Base-by-base conservation (phyloP, 2,888 invertebrate genomes). In the Drosophila macrospina region DNA sequence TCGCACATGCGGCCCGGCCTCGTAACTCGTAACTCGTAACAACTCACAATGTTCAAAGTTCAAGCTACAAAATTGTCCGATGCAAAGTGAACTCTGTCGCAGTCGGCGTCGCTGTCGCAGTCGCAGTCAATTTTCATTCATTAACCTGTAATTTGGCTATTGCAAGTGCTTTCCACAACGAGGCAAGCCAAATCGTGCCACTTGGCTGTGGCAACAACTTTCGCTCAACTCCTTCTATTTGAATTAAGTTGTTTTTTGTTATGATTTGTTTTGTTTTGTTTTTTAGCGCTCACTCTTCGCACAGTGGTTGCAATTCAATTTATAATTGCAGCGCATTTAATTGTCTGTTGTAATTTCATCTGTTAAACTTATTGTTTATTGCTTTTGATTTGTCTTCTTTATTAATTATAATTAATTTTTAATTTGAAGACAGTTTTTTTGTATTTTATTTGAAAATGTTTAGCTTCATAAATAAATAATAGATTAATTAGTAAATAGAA, bases 101-200 rank as follows among this genome's bases (percentile, higher is more conserved):
- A 15, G 47, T 4, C 20, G 5, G n/a, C 4, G 30, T n/a, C 32
- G 30, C 30, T 45, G 39, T n/a, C 16, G 16, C 1, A 20, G 26
- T 8, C 28, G 11, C 11, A 47, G 57, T 37, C 48, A 55, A 61
- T 73, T 73, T 78, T 48, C 56, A 71, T 75, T 65, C 50, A 62
- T 71, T 76, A 76, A 63, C 62, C 50, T n/a, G 24, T 59, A 64
- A 65, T 64, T 64, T 66, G 48, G 34, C 30, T 52, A 41, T 41
- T 16, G 30, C 52, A 41, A 41, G n/a, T 30, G 8, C 6, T 32
- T 32, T n/a, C 41, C 0, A 24, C 41, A 5, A 20, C 20, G 20
- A n/a, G 13, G 24, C 50, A 20, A 24, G 20, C 13, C 41, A 26
- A 63, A 56, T 24, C 44, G 30, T 42, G n/a, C 42, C 45, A 48